Percentiles rank a stretch among this genome's conserved stretches.
Conservation (phyloP, 1,140 invertebrate species). For the Brachionus angularis region DNA sequence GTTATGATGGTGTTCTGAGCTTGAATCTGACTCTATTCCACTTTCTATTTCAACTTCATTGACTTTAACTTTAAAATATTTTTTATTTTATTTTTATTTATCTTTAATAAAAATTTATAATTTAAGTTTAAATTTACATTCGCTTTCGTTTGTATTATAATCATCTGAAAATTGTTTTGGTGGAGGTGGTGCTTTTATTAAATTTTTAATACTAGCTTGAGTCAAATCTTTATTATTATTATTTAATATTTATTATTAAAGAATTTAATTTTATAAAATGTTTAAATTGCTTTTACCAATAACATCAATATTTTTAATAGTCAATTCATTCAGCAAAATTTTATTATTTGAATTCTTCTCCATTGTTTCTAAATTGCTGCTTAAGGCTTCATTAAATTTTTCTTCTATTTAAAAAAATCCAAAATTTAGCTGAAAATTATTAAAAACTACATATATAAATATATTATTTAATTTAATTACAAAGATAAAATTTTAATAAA, state of each 20-base stretch:
- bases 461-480: too few relatives aligned
- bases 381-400: too few relatives aligned
- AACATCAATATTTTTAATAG: slow-evolving; percentile 41
- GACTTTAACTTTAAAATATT: slow-evolving; percentile 5
- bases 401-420: too few relatives aligned
- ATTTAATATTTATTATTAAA: neutral
- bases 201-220: neutral
- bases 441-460: too few relatives aligned
- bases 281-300: too few relatives aligned
- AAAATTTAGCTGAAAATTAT: too few relatives aligned
- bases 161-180: slow-evolving; percentile 40
- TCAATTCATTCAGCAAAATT: too few relatives aligned
- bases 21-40: slow-evolving; percentile 43
- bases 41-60: slow-evolving; percentile 22
- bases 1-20: slow-evolving; percentile 24
- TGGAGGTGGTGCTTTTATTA: slow-evolving; percentile 12
- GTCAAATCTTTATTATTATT: slow-evolving; percentile 28
- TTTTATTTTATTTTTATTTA: neutral
- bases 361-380: too few relatives aligned
- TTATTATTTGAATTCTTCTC: too few relatives aligned
- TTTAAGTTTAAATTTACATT: too few relatives aligned
- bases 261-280: neutral
- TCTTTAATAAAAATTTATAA: too few relatives aligned
- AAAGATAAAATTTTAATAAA: too few relatives aligned
- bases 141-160: slow-evolving; percentile 24